Base-by-base conservation (phyloP, 2,888 invertebrate genomes). In the Zaprionus lineosus region DNA sequence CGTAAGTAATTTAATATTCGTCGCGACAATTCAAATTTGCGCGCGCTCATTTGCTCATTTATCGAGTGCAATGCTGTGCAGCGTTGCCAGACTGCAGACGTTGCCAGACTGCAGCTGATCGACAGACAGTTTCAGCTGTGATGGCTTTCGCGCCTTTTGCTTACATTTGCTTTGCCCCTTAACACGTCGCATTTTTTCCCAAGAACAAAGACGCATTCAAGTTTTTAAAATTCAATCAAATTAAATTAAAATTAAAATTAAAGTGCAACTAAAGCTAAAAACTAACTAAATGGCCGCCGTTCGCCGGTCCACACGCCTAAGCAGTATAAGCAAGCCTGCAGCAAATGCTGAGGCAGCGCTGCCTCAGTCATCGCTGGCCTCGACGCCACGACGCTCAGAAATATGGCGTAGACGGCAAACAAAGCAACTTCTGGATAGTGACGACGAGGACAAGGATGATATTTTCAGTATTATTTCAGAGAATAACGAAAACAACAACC, bases 271-370 rank as follows among this genome's bases (percentile, higher is more conserved):
- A 55, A 43, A 33, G 15, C 12, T 21, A 18, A 26, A n/a, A 34
- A 24, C 29, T 19, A 7, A 48, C 50, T 47, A 69, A 70, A 89
- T 89, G 89, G 83, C 89, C 41, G 66, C 81, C 37, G 72, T 86
- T 51, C 87, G 89, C 24, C 87, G 89, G 58, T 89, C 89, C 37
- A 87, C 84, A 29, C 86, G 89, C 46, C 65, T 88, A 26, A 89
- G 85, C 74, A 88, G 85, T 62, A 66, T 88, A 41, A 76, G 61
- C 33, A 74, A 69, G 55, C 37, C 74, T 37, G 48, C 61, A 33
- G 34, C 65, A 51, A 18, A 72, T 31, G 14, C 71, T n/a, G 52
- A 66, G 46, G 37, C 75, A 47, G 50, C 74, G 26, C 56, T 70
- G 61, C 58, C 75, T 39, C 61, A 61, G 55, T 67, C 69, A 51